Evolutionary conservation across 1,140 invertebrate genomes (phyloP), one percentile per base, ranked within the genome.

Genomic region (Drosophila subpulchrella): DNA sequence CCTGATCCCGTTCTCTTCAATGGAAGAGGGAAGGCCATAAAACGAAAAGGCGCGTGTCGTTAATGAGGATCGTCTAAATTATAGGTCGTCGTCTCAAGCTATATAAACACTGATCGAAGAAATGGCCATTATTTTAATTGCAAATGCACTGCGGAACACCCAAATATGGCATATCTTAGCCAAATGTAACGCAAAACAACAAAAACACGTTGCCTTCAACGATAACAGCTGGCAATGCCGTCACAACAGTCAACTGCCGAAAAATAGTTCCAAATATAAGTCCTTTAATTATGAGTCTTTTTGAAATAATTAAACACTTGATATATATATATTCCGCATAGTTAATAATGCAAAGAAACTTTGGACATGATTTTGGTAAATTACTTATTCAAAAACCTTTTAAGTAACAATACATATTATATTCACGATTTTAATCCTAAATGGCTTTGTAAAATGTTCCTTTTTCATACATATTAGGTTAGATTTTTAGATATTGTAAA

Each of bases 201-300:
- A 32, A 46, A 59, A 76, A 76, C 62, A 77, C 73, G 75, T 58
- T 70, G 75, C 44, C 36, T 30, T 39, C 17, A 11, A 47, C 27
- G 51, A 59, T 62, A 62, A 70, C 75, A 77, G 74, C 75, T 77
- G 75, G 75, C 74, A 77, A 77, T 54, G 50, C 74, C 61, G 56
- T 46, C 34, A 39, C 30, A 30, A 75, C 60, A 53, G 53, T 32
- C 32, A 20, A 4, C 24, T 6, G 32, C 34, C 13, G n/a, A 15
- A 10, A 32, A 57, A 36, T 48, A 57, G 47, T 53, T 27, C 20
- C n/a, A 41, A 41, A 15, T 7, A 41, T 15, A 41, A 0, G 4
- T 38, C 36, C 4, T 4, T 4, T 38, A 32, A 2, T 10, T 34
- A 34, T 10, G 8, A 32, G 27, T 5, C 27, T 3, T 5, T 27